Percentiles rank a stretch among this genome's conserved stretches.
These are phyloP conservation scores for Dysmachus trigonus DNA, from an alignment of 2,888 invertebrate species.

Conservation along the genomic window DNA sequence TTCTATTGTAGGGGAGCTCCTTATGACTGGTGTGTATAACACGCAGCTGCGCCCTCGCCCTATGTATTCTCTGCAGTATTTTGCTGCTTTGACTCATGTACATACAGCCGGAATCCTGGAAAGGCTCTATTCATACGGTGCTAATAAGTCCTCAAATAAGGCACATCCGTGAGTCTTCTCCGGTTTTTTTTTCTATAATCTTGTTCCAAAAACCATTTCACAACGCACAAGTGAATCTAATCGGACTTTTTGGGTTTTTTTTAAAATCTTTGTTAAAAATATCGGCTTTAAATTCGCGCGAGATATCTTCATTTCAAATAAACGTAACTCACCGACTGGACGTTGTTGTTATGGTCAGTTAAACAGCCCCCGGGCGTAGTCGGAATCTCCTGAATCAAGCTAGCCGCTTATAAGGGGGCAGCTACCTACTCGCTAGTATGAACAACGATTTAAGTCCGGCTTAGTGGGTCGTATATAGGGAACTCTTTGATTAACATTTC, in stretches of 20 bases:
- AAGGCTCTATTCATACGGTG: constrained; percentile 30
- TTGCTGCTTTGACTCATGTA: constrained; percentile 40
- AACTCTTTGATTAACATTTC: not conserved
- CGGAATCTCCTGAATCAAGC: not conserved
- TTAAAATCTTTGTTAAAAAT: not conserved
- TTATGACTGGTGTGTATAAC: not conserved
- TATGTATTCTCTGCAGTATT: constrained; percentile 42
- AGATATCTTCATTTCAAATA: not conserved
- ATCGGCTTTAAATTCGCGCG: not conserved
- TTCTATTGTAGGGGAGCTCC: not conserved
- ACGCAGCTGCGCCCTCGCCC: constrained; percentile 8
- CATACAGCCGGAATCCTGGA: constrained; percentile 30
- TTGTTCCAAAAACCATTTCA: not conserved
- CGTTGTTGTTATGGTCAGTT: not conserved
- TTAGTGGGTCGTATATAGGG: not conserved
- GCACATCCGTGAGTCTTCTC: constrained; percentile 1
- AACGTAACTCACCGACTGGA: not conserved
- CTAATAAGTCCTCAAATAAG: constrained; percentile 25
- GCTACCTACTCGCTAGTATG: not conserved
- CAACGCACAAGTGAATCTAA: not conserved
- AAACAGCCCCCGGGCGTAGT: not conserved
- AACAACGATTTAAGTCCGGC: not conserved
- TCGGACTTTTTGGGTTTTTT: not conserved
- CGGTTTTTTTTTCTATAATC: not conserved
- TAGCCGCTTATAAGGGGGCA: not conserved